These are phyloP conservation scores for Plectus sambesii DNA, from an alignment of 1,140 invertebrate species.

Conservation along the genomic window DNA sequence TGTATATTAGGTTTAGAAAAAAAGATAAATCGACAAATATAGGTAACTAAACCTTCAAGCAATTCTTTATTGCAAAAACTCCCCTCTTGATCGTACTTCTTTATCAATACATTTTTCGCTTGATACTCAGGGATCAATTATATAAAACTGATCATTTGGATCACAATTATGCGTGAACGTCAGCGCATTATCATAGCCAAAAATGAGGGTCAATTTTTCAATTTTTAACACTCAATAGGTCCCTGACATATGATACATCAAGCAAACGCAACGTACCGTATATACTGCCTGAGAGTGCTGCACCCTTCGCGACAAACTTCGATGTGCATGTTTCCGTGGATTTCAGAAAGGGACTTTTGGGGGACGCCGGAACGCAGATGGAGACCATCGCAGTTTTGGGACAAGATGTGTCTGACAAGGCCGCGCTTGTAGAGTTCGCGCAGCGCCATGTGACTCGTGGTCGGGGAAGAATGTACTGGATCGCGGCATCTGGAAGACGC, in stretches of 20 bases:
- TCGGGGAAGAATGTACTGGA: constrained; percentile 74
- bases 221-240: too few species aligned
- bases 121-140: too few species aligned
- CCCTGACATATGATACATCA: constrained; percentile 1
- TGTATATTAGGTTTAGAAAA: too few species aligned
- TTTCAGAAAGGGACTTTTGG: constrained; percentile 67
- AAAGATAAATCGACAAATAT: too few species aligned
- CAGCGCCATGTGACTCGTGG: constrained; percentile 82
- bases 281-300: not conserved
- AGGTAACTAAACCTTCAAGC: too few species aligned
- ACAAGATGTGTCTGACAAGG: constrained; percentile 69
- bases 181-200: too few species aligned
- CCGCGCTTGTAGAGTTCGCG: constrained; percentile 61
- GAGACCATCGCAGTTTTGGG: constrained; percentile 92
- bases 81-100: too few species aligned
- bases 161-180: too few species aligned
- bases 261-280: constrained; percentile 21
- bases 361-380: constrained; percentile 74
- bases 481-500: constrained; percentile 60
- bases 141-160: too few species aligned
- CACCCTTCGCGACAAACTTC: constrained; percentile 58
- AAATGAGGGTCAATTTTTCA: too few species aligned
- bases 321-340: constrained; percentile 96
- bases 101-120: too few species aligned
- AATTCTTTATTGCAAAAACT: too few species aligned